A percentile compares a stretch with the other conserved stretches of the same genome.
These are phyloP conservation scores for Typhlichthys eigenmanni DNA, from an alignment of 2,797 vertebrate genomes.

Conservation along the genomic window DNA sequence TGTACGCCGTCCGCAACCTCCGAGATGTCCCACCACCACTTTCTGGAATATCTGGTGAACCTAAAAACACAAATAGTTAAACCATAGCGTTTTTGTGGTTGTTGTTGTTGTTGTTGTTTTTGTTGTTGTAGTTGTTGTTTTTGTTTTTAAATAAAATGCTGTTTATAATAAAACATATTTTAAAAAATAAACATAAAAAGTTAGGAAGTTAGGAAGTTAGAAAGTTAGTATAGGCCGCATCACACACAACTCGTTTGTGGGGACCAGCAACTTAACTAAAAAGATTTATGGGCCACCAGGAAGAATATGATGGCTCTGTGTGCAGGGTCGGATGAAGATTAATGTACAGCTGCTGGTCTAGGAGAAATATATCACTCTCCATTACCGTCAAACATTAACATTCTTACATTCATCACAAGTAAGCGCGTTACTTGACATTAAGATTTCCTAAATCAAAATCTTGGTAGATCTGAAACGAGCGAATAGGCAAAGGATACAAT, in stretches of 20 bases:
- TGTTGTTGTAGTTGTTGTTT: background rate
- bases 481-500: slow-evolving; percentile 34
- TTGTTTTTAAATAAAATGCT: slow-evolving; percentile 8
- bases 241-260: slow-evolving; percentile 65
- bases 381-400: slow-evolving; percentile 96
- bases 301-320: slow-evolving; percentile 75
- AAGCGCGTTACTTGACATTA: slow-evolving; percentile 84
- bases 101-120: no score
- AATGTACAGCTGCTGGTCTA: slow-evolving; percentile 95
- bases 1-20: slow-evolving; percentile 95
- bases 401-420: slow-evolving; percentile 87
- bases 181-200: background rate
- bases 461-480: slow-evolving; percentile 66
- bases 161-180: background rate
- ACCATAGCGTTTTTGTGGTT: slow-evolving; percentile 9
- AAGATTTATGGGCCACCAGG: slow-evolving; percentile 73
- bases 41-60: slow-evolving; percentile 90
- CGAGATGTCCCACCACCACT: slow-evolving; percentile 85
- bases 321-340: slow-evolving; percentile 81
- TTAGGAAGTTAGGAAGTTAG: background rate
- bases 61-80: slow-evolving; percentile 66
- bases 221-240: slow-evolving; percentile 18
- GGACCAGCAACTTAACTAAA: slow-evolving; percentile 49
- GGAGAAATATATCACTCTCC: slow-evolving; percentile 95
- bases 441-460: slow-evolving; percentile 83